phyloP scores from a whole-genome alignment of 2,888 invertebrate genomes.

The Ramazzottius varieornatus region DNA sequence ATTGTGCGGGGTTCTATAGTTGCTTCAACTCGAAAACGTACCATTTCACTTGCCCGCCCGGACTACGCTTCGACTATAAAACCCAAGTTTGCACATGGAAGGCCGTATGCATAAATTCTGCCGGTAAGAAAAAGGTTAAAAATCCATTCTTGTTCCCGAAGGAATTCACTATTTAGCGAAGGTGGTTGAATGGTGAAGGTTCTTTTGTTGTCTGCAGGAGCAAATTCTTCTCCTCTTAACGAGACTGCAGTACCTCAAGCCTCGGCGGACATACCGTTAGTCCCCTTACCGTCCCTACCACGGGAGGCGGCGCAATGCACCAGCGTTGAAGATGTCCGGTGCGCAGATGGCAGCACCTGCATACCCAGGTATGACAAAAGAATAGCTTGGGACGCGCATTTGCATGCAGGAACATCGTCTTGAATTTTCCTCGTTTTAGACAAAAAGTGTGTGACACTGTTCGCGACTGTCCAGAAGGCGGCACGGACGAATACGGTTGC shows the following conservation, averaged over 20 bases:
- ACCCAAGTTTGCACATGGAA: background rate
- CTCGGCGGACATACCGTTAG: too few relatives aligned
- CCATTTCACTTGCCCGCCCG: background rate
- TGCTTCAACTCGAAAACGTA: background rate
- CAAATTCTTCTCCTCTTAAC: too few relatives aligned
- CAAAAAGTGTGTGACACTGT: background rate
- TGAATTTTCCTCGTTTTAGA: background rate
- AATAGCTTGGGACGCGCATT: background rate
- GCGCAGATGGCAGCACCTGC: background rate
- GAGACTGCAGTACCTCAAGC: too few relatives aligned
- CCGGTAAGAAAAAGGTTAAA: background rate
- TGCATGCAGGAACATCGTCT: background rate
- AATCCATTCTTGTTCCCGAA: too few relatives aligned
- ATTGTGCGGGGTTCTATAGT: background rate
- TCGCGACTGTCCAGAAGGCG: constrained; percentile 1
- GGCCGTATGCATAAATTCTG: background rate
- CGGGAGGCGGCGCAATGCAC: background rate
- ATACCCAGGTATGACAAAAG: background rate
- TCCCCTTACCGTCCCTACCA: too few relatives aligned
- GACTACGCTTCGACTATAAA: background rate
- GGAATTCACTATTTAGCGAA: background rate
- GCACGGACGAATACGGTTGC: constrained; percentile 1
- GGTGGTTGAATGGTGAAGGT: background rate
- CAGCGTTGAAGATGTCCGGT: background rate
- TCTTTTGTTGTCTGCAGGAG: too few relatives aligned